Percentiles rank a stretch among this genome's conserved stretches.
phyloP scores from a whole-genome alignment of 1,140 invertebrate genomes.

The Drosophila insularis region DNA sequence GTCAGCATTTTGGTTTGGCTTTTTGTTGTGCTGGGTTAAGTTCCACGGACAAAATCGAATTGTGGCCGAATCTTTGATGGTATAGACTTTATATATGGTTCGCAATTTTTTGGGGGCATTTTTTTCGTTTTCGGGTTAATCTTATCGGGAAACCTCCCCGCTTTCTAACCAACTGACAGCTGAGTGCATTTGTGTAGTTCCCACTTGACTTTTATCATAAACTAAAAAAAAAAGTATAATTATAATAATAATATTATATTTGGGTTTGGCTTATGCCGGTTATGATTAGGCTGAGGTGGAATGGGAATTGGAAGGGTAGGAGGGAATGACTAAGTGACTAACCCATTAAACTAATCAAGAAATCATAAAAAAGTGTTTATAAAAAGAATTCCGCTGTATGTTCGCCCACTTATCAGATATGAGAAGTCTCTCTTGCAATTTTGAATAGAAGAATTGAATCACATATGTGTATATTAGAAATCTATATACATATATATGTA shows the following conservation, averaged over 20 bases:
- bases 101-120: slow-evolving; percentile 19
- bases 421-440: slow-evolving; percentile 37
- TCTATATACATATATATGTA: slow-evolving; percentile 22
- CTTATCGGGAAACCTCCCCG: slow-evolving; percentile 45
- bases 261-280: neutral
- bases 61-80: slow-evolving; percentile 34
- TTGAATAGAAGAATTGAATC: slow-evolving; percentile 29
- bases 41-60: slow-evolving; percentile 59
- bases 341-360: slow-evolving; percentile 8
- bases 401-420: slow-evolving; percentile 30
- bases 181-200: slow-evolving; percentile 43
- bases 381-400: slow-evolving; percentile 2
- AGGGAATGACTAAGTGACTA: neutral
- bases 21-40: slow-evolving; percentile 32
- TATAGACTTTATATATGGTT: slow-evolving; percentile 56
- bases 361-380: slow-evolving; percentile 2
- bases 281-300: neutral
- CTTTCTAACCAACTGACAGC: neutral
- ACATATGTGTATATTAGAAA: slow-evolving; percentile 7
- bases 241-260: slow-evolving; percentile 31
- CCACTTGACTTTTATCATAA: slow-evolving; percentile 30
- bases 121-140: slow-evolving; percentile 43
- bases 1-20: slow-evolving; percentile 61
- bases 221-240: neutral
- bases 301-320: neutral